Evolutionary conservation across 1,140 invertebrate genomes (phyloP).

Genomic region (Tetragonula clypearis): DNA sequence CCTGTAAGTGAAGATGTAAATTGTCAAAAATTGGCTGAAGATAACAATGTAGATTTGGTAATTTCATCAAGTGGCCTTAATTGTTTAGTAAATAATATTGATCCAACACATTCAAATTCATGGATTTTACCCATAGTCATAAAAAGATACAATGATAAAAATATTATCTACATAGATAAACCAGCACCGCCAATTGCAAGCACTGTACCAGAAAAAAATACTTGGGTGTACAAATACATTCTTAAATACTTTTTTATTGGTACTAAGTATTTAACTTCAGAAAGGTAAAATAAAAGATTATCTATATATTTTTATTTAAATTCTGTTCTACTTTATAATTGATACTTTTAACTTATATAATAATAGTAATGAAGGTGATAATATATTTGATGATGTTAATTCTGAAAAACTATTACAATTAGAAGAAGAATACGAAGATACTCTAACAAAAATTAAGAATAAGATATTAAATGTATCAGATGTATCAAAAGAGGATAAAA

Average conservation of each 20-base stretch:
- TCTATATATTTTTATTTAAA: slow-evolving; percentile 1
- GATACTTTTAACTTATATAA: slow-evolving; percentile 10
- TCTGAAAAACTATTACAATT: slow-evolving; percentile 40
- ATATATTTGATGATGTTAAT: slow-evolving; percentile 51
- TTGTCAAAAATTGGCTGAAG: slow-evolving; percentile 74
- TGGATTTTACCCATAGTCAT: slow-evolving; percentile 80
- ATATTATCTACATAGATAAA: slow-evolving; percentile 80
- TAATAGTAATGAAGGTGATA: slow-evolving; percentile 1
- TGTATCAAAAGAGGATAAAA: neutral
- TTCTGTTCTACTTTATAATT: slow-evolving; percentile 43
- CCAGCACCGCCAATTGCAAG: slow-evolving; percentile 71
- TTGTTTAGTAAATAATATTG: slow-evolving; percentile 75
- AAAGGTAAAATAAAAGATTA: slow-evolving; percentile 31
- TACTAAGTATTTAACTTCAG: neutral
- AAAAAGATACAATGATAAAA: slow-evolving; percentile 74
- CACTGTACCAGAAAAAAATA: slow-evolving; percentile 74
- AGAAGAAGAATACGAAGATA: slow-evolving; percentile 38
- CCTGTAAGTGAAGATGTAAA: slow-evolving; percentile 77
- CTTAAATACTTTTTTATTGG: slow-evolving; percentile 61
- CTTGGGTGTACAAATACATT: slow-evolving; percentile 75
- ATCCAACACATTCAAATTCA: slow-evolving; percentile 64
- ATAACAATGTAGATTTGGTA: slow-evolving; percentile 76
- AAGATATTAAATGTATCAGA: neutral
- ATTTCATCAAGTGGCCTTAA: slow-evolving; percentile 80
- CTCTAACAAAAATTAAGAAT: neutral